Percentiles rank a stretch among this genome's conserved stretches.
Conservation (phyloP, 1,140 invertebrate species). For the Drosophila murphyi region DNA sequence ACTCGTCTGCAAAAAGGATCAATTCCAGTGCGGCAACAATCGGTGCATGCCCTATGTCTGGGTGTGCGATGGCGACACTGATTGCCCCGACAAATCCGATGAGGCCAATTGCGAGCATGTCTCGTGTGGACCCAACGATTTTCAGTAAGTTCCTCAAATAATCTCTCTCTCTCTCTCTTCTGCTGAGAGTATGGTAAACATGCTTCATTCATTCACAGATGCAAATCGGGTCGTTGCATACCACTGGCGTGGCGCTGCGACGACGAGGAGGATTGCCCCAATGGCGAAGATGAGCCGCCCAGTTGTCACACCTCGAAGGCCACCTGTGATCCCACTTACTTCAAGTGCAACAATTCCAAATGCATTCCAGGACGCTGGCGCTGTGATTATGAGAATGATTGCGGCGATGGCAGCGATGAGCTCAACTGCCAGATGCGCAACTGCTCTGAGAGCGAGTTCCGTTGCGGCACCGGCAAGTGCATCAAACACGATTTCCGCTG, state of each 20-base stretch:
- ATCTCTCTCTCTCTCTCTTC: too few relatives aligned
- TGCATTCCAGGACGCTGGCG: constrained; percentile 91
- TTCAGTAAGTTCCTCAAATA: constrained; percentile 69
- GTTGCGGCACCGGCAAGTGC: constrained; percentile 90
- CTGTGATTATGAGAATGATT: constrained; percentile 94
- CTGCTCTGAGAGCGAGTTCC: constrained; percentile 89
- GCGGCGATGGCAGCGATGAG: constrained; percentile 91
- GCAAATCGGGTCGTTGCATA: constrained; percentile 90
- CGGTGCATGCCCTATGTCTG: constrained; percentile 91
- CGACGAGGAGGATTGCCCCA: constrained; percentile 89
- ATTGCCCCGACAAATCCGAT: constrained; percentile 90
- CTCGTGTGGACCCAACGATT: constrained; percentile 86
- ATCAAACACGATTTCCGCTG: constrained; percentile 88
- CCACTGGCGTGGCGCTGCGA: constrained; percentile 93
- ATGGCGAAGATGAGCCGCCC: constrained; percentile 89
- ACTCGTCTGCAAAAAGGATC: constrained; percentile 85
- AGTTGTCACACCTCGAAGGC: constrained; percentile 87
- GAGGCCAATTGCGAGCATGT: constrained; percentile 87
- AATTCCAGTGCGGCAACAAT: constrained; percentile 90
- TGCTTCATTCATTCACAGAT: constrained; percentile 74
- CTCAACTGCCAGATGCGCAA: constrained; percentile 87
- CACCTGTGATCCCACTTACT: constrained; percentile 90
- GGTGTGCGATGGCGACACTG: constrained; percentile 91
- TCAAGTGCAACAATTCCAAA: constrained; percentile 86
- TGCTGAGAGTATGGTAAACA: too few relatives aligned